Base-by-base conservation (phyloP, 2,113 vertebrate genomes). In the Anguilla rostrata region DNA sequence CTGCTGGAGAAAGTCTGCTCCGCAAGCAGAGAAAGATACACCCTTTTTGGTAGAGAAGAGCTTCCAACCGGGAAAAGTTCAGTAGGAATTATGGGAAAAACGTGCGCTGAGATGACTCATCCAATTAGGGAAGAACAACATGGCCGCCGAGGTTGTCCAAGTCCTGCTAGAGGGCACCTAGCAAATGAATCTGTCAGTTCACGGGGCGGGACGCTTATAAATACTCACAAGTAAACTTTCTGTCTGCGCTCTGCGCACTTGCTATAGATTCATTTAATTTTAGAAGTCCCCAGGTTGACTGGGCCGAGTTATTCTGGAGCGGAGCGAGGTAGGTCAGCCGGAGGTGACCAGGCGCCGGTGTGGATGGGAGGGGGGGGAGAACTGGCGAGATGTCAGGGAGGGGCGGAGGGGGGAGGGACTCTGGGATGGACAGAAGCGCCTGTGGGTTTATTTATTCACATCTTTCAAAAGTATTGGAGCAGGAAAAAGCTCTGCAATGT, bases 201-300 rank as follows among this genome's bases (percentile, higher is more conserved):
- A 86, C 22, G 49, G 81, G 43, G 18, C 53, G 15, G 22, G 18
- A 78, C 43, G 15, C 7, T 46, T 71, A 78, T 71, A 49, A 41
- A 75, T 43, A 85, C 87, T 84, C 78, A 81, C 75, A 66, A 78
- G 43, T 81, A 83, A 57, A 88, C 90, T 86, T 34, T 79, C 85
- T 87, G 82, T 84, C 53, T 86, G 86, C 46, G 83, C 82, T 86
- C 88, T 90, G 60, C 57, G 14, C 18, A 8, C 7, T 66, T 66
- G 26, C 18, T 20, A 26, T 26, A 66, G 8, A 18, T 66, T 26
- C 60, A 91, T 94, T 60, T 60, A 94, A 91, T 95, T 95, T 95
- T 94, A 93, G 93, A 92, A 92, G 92, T 92, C 92, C 92, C 93
- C 93, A 89, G 34, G 34, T 93, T 94, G 93, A 92, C 91, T 92